A percentile compares a stretch with the other conserved stretches of the same genome.
These are phyloP conservation scores for Tragelaphus eurycerus DNA, from an alignment of 2,797 vertebrate genomes.

Conservation along the genomic window DNA sequence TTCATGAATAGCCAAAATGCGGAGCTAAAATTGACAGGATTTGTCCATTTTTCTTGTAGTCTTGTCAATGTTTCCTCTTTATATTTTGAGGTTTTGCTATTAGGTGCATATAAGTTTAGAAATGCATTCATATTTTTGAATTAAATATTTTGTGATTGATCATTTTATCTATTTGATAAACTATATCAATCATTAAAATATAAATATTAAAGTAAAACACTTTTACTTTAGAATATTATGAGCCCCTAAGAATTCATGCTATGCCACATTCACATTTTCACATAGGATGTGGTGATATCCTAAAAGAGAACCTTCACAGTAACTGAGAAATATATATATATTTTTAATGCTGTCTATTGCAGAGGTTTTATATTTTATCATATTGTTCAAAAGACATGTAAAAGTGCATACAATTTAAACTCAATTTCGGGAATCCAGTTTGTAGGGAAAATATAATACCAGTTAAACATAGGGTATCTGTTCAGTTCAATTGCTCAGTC, in stretches of 20 bases:
- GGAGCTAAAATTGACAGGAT: background rate
- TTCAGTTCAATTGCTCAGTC: too few species aligned
- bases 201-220: background rate
- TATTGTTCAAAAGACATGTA: background rate
- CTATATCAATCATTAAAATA: background rate
- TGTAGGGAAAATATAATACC: background rate
- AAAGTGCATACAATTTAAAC: background rate
- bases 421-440: background rate
- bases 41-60: background rate
- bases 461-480: background rate
- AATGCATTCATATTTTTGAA: background rate
- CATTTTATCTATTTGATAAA: background rate
- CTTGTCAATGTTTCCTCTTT: background rate
- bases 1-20: background rate
- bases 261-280: background rate
- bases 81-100: background rate
- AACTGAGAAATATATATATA: background rate
- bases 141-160: background rate
- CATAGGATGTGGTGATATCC: background rate
- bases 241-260: background rate
- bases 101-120: background rate
- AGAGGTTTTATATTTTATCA: background rate
- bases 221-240: background rate
- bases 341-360: background rate
- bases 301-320: background rate